Conservation (phyloP, 2,797 vertebrate genomes). For the Sarcophilus harrisii region DNA sequence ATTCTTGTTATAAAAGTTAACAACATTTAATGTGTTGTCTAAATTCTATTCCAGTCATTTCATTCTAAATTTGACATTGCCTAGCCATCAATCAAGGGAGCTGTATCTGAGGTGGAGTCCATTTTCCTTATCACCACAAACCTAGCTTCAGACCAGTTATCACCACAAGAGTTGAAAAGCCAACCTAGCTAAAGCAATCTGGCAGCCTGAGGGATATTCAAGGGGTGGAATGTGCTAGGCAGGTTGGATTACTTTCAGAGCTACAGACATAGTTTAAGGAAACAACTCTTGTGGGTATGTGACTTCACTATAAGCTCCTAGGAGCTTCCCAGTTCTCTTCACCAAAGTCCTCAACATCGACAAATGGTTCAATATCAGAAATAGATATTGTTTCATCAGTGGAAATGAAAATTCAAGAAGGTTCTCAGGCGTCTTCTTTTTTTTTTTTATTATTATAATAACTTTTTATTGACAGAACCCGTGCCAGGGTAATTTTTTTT, state of each 20-base stretch:
- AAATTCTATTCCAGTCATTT: constrained; percentile 34
- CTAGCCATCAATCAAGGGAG: neutral
- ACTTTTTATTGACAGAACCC: too few relatives aligned
- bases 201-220: neutral
- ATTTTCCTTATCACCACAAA: neutral
- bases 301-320: neutral
- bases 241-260: neutral
- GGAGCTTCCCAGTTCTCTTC: neutral
- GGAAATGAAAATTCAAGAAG: neutral
- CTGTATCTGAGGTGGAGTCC: neutral
- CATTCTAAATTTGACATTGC: constrained; percentile 2
- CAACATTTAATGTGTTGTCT: constrained; percentile 4
- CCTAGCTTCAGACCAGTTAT: neutral
- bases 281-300: neutral
- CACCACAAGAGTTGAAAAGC: neutral
- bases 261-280: neutral
- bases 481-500: too few relatives aligned
- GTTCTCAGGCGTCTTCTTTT: neutral
- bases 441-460: too few relatives aligned
- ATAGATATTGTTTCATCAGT: neutral
- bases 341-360: neutral
- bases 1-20: neutral
- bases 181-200: neutral
- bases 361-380: neutral
- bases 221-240: neutral